A percentile compares a stretch with the other conserved stretches of the same genome.
Evolutionary conservation across 1,140 invertebrate genomes (phyloP).

Genomic region (Ceratitis capitata): DNA sequence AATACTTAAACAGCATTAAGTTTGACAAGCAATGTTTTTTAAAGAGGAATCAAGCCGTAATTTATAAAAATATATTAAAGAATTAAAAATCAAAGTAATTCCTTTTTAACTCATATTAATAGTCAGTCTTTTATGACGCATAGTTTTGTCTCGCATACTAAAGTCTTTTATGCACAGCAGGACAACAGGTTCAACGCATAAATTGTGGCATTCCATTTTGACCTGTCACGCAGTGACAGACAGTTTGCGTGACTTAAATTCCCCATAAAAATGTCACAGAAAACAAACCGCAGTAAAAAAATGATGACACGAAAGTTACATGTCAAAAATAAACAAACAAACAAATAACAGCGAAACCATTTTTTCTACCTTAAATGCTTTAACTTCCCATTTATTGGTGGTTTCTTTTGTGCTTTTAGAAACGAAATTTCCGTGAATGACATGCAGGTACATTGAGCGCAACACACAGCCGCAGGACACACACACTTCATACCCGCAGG

Average conservation of each 20-base stretch:
- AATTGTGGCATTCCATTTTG: background rate
- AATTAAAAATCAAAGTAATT: too few relatives aligned
- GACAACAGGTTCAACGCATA: background rate
- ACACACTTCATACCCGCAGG: background rate
- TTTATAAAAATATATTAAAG: too few relatives aligned
- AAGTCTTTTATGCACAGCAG: background rate
- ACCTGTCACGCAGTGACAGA: background rate
- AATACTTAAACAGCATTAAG: too few relatives aligned
- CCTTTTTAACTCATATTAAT: too few relatives aligned
- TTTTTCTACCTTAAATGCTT: background rate
- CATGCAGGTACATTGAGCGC: background rate
- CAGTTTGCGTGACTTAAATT: slow-evolving; percentile 62
- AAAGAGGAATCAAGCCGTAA: too few relatives aligned
- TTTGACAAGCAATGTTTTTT: too few relatives aligned
- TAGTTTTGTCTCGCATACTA: too few relatives aligned
- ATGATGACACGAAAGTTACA: background rate
- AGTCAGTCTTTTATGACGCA: too few relatives aligned
- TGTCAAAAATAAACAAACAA: background rate
- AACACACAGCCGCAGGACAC: background rate
- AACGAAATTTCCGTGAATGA: background rate
- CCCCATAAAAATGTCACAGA: slow-evolving; percentile 60
- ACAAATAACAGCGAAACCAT: background rate
- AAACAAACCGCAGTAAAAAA: background rate
- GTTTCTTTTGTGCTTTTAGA: background rate
- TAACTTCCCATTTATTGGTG: background rate